Evolutionary conservation across 2,113 vertebrate species (phyloP).

Genomic region (Macquaria australasica): DNA sequence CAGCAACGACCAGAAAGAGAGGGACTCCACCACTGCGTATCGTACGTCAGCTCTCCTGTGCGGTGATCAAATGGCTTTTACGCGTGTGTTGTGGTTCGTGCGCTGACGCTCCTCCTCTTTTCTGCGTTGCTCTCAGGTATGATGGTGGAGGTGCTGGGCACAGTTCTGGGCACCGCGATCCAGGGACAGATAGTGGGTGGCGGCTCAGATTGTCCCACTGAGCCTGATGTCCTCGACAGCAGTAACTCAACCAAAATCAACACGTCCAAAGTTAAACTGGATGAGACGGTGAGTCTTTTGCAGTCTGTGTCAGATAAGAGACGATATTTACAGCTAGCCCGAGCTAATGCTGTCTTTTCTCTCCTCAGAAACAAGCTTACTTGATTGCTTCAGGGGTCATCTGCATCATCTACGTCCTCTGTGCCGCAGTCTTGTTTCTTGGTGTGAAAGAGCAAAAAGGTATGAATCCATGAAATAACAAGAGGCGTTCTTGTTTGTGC

Average conservation of each 20-base stretch:
- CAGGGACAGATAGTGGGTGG: constrained; percentile 96
- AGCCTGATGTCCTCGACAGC: constrained; percentile 27
- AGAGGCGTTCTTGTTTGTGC: background rate
- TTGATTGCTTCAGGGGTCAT: constrained; percentile 92
- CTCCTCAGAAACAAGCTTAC: constrained; percentile 88
- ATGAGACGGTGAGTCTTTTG: constrained; percentile 84
- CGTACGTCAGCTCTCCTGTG: constrained; percentile 83
- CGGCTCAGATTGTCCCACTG: constrained; percentile 80
- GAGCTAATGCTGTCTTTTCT: constrained; percentile 8
- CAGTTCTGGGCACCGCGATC: constrained; percentile 93
- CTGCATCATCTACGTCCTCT: constrained; percentile 89
- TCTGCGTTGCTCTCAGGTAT: constrained; percentile 85
- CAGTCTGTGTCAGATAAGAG: background rate
- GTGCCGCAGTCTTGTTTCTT: constrained; percentile 86
- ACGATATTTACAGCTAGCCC: rapidly evolving
- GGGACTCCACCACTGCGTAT: constrained; percentile 96
- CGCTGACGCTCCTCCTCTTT: background rate
- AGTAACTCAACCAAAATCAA: constrained; percentile 74
- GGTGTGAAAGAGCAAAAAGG: constrained; percentile 92
- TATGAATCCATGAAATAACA: constrained; percentile 66
- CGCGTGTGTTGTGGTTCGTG: background rate
- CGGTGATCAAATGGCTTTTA: background rate
- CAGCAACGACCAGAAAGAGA: constrained; percentile 93
- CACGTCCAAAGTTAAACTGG: constrained; percentile 77
- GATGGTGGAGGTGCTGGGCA: constrained; percentile 94